A percentile compares a stretch with the other conserved stretches of the same genome.
phyloP scores from a whole-genome alignment of 2,888 invertebrate genomes.

The Slavum lentiscoides region DNA sequence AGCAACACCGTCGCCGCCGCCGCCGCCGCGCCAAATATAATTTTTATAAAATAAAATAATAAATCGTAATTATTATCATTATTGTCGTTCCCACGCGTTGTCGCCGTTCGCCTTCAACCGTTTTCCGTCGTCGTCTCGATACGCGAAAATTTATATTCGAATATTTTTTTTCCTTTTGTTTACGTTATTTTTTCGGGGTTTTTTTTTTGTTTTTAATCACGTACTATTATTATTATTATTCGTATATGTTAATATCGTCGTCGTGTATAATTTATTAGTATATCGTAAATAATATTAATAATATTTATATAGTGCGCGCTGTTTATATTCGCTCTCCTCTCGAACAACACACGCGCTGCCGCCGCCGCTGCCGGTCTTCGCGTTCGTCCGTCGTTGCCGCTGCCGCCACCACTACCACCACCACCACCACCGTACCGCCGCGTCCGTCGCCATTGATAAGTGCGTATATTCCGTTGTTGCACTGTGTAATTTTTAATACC shows the following conservation, averaged over 20 bases:
- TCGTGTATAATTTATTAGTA: background rate
- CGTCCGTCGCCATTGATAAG: constrained; percentile 47
- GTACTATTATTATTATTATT: background rate
- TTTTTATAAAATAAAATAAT: background rate
- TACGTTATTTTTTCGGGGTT: background rate
- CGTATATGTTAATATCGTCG: background rate
- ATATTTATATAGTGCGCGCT: background rate
- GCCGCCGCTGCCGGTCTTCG: background rate
- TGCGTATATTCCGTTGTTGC: constrained; percentile 5
- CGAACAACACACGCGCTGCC: background rate
- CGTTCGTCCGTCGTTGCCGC: background rate
- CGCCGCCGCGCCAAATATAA: constrained; percentile 16
- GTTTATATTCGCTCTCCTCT: background rate
- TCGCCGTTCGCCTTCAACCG: constrained; percentile 21
- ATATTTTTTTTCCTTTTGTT: constrained; percentile 8
- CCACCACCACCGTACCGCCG: background rate
- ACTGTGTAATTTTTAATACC: constrained; percentile 9
- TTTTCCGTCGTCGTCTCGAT: constrained; percentile 2
- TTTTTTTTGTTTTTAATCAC: background rate
- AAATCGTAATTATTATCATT: background rate
- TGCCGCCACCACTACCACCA: background rate
- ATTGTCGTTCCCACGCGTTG: constrained; percentile 31
- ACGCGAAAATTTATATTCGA: constrained; percentile 21
- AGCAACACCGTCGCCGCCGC: background rate
- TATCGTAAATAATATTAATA: background rate